Evolutionary conservation across 2,888 invertebrate species (phyloP).

Genomic region (Cantharis rustica): DNA sequence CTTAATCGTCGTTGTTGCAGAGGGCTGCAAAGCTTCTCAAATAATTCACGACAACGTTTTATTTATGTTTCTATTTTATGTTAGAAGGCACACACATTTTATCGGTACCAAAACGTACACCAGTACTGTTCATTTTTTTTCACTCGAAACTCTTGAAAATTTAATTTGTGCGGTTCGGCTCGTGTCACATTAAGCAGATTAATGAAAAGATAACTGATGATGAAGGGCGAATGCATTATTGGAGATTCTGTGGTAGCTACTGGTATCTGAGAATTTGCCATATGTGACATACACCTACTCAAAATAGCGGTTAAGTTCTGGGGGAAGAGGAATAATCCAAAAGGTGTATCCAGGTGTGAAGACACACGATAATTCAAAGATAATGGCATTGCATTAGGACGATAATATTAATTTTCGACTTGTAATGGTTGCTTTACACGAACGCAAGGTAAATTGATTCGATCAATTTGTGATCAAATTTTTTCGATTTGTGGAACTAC

Average conservation of each 20-base stretch:
- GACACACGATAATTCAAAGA: constrained; percentile 46
- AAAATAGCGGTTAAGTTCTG: constrained; percentile 21
- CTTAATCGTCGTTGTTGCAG: constrained; percentile 31
- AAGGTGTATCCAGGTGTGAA: constrained; percentile 46
- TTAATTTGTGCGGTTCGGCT: not conserved
- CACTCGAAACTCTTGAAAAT: not conserved
- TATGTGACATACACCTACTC: constrained; percentile 12
- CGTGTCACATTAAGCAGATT: not conserved
- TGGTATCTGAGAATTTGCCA: constrained; percentile 21
- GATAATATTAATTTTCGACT: not conserved
- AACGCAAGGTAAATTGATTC: not conserved
- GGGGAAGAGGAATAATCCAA: constrained; percentile 31
- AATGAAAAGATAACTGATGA: not conserved
- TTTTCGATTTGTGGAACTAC: not conserved
- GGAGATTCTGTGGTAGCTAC: constrained; percentile 17
- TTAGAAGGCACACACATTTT: constrained; percentile 2
- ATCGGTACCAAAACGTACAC: not conserved
- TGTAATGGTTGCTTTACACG: constrained; percentile 1
- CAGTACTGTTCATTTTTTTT: not conserved
- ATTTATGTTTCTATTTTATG: constrained; percentile 26
- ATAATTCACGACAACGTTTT: constrained; percentile 35
- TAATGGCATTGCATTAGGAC: constrained; percentile 33
- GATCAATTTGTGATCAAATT: not conserved
- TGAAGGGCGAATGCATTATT: constrained; percentile 17
- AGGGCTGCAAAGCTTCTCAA: constrained; percentile 36